Base-by-base conservation (phyloP, 2,113 vertebrate genomes). In the Gallinago paraguaiae region DNA sequence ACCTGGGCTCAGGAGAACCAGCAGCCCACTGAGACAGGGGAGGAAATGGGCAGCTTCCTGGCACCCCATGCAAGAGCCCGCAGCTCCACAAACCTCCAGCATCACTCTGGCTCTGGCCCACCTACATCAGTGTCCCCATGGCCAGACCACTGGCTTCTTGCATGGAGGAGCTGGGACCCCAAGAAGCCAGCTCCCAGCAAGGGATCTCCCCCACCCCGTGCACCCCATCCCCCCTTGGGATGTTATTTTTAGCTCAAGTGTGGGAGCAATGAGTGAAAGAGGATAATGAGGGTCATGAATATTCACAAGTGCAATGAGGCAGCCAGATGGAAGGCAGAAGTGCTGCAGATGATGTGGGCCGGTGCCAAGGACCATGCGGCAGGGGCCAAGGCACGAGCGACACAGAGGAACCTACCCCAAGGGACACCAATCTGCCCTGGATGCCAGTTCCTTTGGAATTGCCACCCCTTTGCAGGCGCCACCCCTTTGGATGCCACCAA, bases 311-410 rank as follows among this genome's bases (percentile, higher is more conserved):
- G 93, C 93, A 79, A 85, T 86, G 95, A 95, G 88, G 88, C 95
- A 88, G 75, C 85, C 96, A 96, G 94, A 94, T 70, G 94, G 96
- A 81, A 97, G 95, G 90, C 97, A 97, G 97, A 96, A 97, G 96
- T 97, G 96, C 94, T 97, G 97, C 97, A 97, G 97, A 97, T 96
- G 96, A 96, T 94, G 88, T 97, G 97, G 94, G 96, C 70, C 22
- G 2, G 67, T 90, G 96, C 95, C 96, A 97, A 90, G 57, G 79
- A 95, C 84, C 88, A 88, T 7, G 27, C 5, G 2, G 92, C 87
- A 96, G 78, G 57, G 67, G 43, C 91, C 82, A 82, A 75, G 69
- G 71, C 94, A 94, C 0, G 12, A 91, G 82, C 1, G 2, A 93
- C 61, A 93, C 33, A 74, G 43, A 81, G 45, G 53, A 79, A 13